These are phyloP conservation scores for Lepisosteus osseus DNA, from an alignment of 2,113 vertebrate genomes.

Conservation along the genomic window DNA sequence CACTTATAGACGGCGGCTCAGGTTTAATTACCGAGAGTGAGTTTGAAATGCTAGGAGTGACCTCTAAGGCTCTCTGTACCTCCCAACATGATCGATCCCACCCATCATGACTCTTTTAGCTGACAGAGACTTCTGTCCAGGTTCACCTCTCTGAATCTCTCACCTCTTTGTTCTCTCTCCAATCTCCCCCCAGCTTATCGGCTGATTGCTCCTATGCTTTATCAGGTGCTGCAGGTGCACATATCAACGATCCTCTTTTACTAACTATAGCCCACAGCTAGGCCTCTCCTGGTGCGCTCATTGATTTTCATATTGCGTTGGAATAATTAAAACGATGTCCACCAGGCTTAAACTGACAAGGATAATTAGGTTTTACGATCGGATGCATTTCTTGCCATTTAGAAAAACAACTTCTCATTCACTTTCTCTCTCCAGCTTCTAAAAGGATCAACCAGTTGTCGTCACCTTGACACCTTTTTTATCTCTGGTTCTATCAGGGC, in stretches of 20 bases:
- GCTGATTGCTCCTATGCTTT: conserved; percentile 55
- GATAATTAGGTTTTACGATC: conserved; percentile 83
- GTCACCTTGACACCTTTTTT: conserved; percentile 12
- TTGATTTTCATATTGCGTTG: conserved; percentile 60
- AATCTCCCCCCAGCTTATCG: conserved; percentile 57
- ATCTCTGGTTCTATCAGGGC: neutral
- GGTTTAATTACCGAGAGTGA: no score
- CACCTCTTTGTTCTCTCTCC: conserved; percentile 36
- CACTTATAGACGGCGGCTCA: neutral
- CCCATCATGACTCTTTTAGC: neutral
- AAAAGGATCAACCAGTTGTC: neutral
- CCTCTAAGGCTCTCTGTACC: conserved; percentile 34
- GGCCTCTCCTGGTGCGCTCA: conserved; percentile 33
- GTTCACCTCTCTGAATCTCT: conserved; percentile 19
- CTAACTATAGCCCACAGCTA: conserved; percentile 20
- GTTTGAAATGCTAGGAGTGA: neutral
- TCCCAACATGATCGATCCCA: neutral
- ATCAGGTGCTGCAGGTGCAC: conserved; percentile 63
- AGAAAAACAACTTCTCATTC: conserved; percentile 3
- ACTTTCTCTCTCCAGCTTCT: neutral
- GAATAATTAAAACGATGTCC: conserved; percentile 73
- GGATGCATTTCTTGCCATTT: conserved; percentile 63
- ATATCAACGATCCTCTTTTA: conserved; percentile 32
- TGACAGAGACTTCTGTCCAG: conserved; percentile 24
- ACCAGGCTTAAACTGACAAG: conserved; percentile 78